Evolutionary conservation across 2,888 invertebrate genomes (phyloP).

Genomic region (Thelaira solivaga): DNA sequence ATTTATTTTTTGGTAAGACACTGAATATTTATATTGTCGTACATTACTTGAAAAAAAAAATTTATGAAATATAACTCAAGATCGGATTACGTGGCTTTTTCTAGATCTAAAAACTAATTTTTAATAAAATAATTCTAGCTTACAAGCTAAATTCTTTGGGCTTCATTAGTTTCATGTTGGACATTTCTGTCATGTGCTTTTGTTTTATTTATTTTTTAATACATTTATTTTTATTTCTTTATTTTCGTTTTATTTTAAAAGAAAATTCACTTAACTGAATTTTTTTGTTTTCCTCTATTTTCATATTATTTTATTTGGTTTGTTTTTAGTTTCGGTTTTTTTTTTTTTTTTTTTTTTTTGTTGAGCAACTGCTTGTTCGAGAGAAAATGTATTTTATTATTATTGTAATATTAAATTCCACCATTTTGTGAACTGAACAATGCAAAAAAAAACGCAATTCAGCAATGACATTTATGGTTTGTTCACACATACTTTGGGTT

Average conservation of each 20-base stretch:
- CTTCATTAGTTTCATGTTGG: neutral
- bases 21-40: no score
- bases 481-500: slow-evolving; percentile 53
- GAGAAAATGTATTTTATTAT: slow-evolving; percentile 42
- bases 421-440: slow-evolving; percentile 11
- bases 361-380: slow-evolving; percentile 38
- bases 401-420: slow-evolving; percentile 44
- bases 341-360: no score
- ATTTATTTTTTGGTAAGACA: no score
- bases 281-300: slow-evolving; percentile 27
- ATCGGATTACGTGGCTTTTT: no score
- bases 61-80: no score
- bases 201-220: neutral
- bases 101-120: no score
- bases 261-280: slow-evolving; percentile 41
- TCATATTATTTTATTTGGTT: slow-evolving; percentile 43
- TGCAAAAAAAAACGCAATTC: slow-evolving; percentile 18
- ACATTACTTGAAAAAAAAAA: no score
- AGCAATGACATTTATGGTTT: slow-evolving; percentile 52
- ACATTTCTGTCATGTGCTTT: slow-evolving; percentile 22
- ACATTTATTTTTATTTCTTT: slow-evolving; percentile 1
- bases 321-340: slow-evolving; percentile 37
- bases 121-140: no score
- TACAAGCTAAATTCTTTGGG: neutral
- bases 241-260: slow-evolving; percentile 23